A percentile compares a stretch with the other conserved stretches of the same genome.
These are phyloP conservation scores for Meandrusa payeni DNA, from an alignment of 2,888 invertebrate genomes.

Conservation along the genomic window DNA sequence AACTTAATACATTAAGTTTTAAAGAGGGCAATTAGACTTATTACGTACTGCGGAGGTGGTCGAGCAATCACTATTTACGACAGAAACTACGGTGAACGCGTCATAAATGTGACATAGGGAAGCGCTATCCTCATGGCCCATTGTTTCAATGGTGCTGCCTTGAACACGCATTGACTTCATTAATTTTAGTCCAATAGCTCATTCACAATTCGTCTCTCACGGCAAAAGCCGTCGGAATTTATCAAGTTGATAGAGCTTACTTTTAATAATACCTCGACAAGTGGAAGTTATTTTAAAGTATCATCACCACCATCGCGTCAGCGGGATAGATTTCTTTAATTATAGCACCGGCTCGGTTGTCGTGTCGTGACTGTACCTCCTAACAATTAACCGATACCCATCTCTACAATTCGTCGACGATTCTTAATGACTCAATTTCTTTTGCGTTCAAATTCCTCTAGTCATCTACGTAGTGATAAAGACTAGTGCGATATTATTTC, in stretches of 20 bases:
- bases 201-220: slow-evolving; percentile 53
- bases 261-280: too few species aligned
- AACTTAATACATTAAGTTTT: slow-evolving; percentile 71
- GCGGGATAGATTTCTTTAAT: slow-evolving; percentile 61
- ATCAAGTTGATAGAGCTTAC: slow-evolving; percentile 24
- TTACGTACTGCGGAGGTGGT: slow-evolving; percentile 53
- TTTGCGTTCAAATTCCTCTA: slow-evolving; percentile 35
- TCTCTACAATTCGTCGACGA: slow-evolving; percentile 58
- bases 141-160: slow-evolving; percentile 65
- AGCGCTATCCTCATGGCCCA: slow-evolving; percentile 63
- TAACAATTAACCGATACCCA: slow-evolving; percentile 70
- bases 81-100: slow-evolving; percentile 53
- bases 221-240: slow-evolving; percentile 36
- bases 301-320: too few species aligned
- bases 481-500: slow-evolving; percentile 18
- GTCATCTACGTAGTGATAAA: slow-evolving; percentile 29
- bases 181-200: slow-evolving; percentile 51
- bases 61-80: slow-evolving; percentile 70
- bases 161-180: slow-evolving; percentile 65
- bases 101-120: slow-evolving; percentile 65
- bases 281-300: too few species aligned
- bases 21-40: slow-evolving; percentile 70
- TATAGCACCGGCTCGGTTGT: slow-evolving; percentile 49
- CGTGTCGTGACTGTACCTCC: slow-evolving; percentile 60
- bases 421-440: slow-evolving; percentile 59